Base-by-base conservation (phyloP, 1,140 invertebrate genomes). In the Drosophila orosa region DNA sequence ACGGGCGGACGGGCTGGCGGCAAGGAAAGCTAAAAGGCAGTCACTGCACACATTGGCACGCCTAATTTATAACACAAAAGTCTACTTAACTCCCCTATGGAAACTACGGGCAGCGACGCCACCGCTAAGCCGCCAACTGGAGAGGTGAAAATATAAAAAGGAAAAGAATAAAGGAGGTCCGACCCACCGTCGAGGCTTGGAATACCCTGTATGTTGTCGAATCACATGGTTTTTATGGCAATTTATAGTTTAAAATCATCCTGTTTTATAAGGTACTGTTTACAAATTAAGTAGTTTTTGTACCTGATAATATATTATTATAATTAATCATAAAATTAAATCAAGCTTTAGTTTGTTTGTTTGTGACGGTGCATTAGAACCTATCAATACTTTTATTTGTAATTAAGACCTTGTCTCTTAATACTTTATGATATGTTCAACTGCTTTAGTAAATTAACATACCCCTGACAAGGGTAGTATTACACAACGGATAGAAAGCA, bases 41-140 rank as follows among this genome's bases (percentile, higher is more conserved):
- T 74, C 80, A 72, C 45, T 74, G 73, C 81, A 85, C 67, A 84
- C 47, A 71, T 85, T 65, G 80, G 59, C 81, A 80, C 81, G 77
- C 81, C 77, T 84, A 84, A 84, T 84, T 80, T 84, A 84, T 80
- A 85, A 85, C 81, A 85, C 81, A 84, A 84, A 84, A 84, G 81
- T 80, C 77, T 85, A 84, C 77, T 84, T 84, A 80, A 80, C 80
- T 83, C 74, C 79, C 79, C 72, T 60, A 66, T 77, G 73, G 67
- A 56, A 84, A 68, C 72, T 83, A 84, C 55, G 48, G 29, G 52
- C 33, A 47, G 10, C 27, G 39, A 48, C 17, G 40, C 45, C 59
- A 58, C 35, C 44, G 37, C 54, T 67, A 81, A 77, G 78, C 78
- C 78, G 66, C 78, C 78, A 59, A 81, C 55, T 57, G 62, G 25